phyloP scores from a whole-genome alignment of 2,888 invertebrate genomes.

The Lasius platythorax region DNA sequence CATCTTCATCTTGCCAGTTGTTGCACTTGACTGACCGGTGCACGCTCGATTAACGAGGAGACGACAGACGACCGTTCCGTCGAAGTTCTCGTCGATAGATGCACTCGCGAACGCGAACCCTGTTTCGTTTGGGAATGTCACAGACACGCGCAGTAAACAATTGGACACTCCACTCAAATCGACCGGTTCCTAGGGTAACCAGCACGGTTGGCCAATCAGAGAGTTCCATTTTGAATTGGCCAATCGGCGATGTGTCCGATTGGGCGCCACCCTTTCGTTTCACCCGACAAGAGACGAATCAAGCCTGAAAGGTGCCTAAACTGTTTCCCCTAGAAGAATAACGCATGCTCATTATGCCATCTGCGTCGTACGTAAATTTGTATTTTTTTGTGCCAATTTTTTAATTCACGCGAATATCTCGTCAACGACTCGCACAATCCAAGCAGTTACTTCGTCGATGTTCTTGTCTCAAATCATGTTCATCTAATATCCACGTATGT shows the following conservation, averaged over 20 bases:
- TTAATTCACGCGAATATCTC: background rate
- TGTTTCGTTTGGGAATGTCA: background rate
- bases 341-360: conserved; percentile 5
- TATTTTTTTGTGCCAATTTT: background rate
- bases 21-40: conserved; percentile 58
- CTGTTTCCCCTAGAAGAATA: background rate
- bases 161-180: no score
- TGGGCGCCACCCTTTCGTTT: no score
- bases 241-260: no score
- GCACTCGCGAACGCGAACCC: background rate
- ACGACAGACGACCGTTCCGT: background rate
- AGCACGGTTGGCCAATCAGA: no score
- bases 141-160: no score
- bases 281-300: conserved; percentile 5
- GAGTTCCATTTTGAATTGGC: no score
- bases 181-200: no score
- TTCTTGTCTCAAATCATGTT: no score
- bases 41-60: conserved; percentile 11
- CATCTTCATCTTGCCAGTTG: conserved; percentile 90
- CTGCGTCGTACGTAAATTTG: background rate
- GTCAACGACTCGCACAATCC: no score
- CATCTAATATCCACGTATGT: no score
- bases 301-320: background rate
- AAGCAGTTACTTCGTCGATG: no score
- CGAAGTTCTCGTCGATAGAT: conserved; percentile 12